Evolutionary conservation across 2,113 vertebrate genomes (phyloP).

Genomic region (Misgurnus anguillicaudatus): DNA sequence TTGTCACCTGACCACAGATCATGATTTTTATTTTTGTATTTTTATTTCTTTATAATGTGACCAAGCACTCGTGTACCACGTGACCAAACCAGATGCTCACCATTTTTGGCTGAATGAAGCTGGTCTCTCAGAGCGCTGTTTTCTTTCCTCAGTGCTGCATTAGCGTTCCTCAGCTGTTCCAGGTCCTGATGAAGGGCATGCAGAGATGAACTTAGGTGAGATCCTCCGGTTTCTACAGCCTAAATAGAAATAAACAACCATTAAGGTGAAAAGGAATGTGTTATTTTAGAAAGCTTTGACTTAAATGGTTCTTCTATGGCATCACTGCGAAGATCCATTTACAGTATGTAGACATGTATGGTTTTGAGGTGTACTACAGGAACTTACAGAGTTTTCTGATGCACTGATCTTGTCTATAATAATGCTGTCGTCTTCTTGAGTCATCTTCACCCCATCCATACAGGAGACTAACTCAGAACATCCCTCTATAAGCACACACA

Average conservation of each 20-base stretch:
- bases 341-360: too few relatives aligned
- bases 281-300: too few relatives aligned
- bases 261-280: too few relatives aligned
- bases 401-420: conserved; percentile 72
- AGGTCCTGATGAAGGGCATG: conserved; percentile 76
- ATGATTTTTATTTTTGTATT: too few relatives aligned
- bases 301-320: too few relatives aligned
- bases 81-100: background rate
- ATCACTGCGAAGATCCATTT: background rate
- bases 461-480: conserved; percentile 70
- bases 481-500: conserved; percentile 71
- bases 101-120: conserved; percentile 53
- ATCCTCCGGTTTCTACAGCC: conserved; percentile 51
- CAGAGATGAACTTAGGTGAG: conserved; percentile 71
- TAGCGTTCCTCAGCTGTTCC: conserved; percentile 76
- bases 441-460: conserved; percentile 66
- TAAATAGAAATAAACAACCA: conserved; percentile 50
- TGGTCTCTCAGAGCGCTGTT: conserved; percentile 77
- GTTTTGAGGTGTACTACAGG: background rate
- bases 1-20: too few relatives aligned
- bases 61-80: background rate
- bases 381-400: conserved; percentile 59
- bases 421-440: conserved; percentile 74
- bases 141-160: conserved; percentile 77
- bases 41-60: too few relatives aligned